Base-by-base conservation (phyloP, 2,888 invertebrate genomes). In the Rosalia funebris region DNA sequence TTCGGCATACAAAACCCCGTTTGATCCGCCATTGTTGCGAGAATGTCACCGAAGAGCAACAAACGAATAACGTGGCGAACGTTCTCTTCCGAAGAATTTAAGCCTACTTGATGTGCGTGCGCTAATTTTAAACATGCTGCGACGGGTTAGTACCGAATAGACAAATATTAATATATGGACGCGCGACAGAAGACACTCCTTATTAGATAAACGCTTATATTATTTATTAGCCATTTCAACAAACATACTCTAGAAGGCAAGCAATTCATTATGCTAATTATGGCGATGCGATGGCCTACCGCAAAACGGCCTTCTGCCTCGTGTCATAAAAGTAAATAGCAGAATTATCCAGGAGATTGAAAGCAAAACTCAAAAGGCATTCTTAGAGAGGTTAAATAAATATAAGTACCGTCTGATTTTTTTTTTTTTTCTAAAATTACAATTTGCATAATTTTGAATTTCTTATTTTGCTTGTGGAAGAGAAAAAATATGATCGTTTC, bases 211-310 rank as follows among this genome's bases (percentile, higher is more conserved):
- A 16, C 36, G 36, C 34, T 31, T 20, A 25, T 5, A 17, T 17
- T 32, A 19, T 36, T 36, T 14, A 12, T 36, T 36, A 17, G 48
- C 11, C 20, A 36, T 48, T 19, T 48, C 19, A 48, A 48, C 36
- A 17, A 48, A 31, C 45, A 19, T 16, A 9, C 48, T 4, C 37
- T 17, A 14, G 17, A 48, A n/a, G 48, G 48, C 20, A 36, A 11
- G 19, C 34, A 19, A 34, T 48, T 48, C 19, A 19, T 10, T 10
- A 14, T 9, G 48, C 48, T 36, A 36, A 15, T 48, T 48, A 48
- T 36, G 47, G 47, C 20, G 2, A 11, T 16, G 25, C 25, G 7
- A 25, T 16, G 14, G 34, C 12, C 48, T 19, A 48, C 48, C 36
- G 34, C 48, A 31, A 12, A 3, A 47, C 14, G 12, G 47, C 47